These are phyloP conservation scores for Acestrorhynchus altus DNA, from an alignment of 2,797 vertebrate species.

Conservation along the genomic window DNA sequence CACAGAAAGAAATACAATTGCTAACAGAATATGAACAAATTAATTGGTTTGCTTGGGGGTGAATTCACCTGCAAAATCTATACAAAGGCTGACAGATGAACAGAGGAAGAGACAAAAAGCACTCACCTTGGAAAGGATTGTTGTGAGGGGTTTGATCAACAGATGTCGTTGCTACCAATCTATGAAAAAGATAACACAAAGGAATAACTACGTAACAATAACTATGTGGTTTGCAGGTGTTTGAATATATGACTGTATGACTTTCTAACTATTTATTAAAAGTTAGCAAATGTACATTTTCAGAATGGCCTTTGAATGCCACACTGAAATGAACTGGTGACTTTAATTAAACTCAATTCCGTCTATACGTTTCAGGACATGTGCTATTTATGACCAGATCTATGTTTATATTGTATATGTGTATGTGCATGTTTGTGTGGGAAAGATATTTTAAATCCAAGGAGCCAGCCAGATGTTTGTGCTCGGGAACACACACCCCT, in stretches of 20 bases:
- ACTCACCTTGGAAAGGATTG: conserved; percentile 43
- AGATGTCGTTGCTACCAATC: conserved; percentile 25
- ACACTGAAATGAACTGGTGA: neutral
- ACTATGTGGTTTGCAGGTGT: neutral
- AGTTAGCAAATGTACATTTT: neutral
- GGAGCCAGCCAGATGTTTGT: conserved; percentile 33
- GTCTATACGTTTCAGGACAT: neutral
- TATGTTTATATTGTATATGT: conserved; percentile 14
- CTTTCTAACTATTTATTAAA: too few relatives aligned
- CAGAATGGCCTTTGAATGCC: neutral
- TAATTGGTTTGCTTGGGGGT: neutral
- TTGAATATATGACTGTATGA: neutral
- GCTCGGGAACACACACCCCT: conserved; percentile 14
- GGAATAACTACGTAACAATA: neutral
- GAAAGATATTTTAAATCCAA: conserved; percentile 28
- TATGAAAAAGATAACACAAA: conserved; percentile 1
- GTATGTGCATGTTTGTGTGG: conserved; percentile 18
- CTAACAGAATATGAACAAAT: neutral
- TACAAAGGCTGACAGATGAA: conserved; percentile 4
- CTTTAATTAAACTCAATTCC: too few relatives aligned
- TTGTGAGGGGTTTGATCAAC: neutral
- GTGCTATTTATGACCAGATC: neutral
- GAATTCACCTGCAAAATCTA: conserved; percentile 43
- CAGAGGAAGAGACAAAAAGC: conserved; percentile 1
- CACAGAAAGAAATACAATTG: conserved; percentile 3